Base-by-base conservation (phyloP, 53 echinoderm and acorn worm genomes). In the Antedon mediterranea region DNA sequence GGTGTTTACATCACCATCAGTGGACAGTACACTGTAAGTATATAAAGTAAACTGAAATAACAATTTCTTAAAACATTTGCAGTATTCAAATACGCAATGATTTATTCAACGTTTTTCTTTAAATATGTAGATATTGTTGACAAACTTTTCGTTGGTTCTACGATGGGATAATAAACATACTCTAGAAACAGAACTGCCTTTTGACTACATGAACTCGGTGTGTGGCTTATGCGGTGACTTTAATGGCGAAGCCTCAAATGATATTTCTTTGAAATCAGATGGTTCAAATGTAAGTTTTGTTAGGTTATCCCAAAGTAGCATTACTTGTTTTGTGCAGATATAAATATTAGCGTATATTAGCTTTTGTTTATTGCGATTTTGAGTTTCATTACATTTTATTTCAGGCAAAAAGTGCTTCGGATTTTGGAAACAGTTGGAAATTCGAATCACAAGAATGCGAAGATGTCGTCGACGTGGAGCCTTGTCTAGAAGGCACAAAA, bases 371-470 rank as follows among this genome's bases (percentile, higher is more conserved):
- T 32, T 74, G 14, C 0, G 29, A 57, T 57, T 15, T 30, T 78
- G 78, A 20, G n/a, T n/a, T n/a, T n/a, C n/a, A n/a, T n/a, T n/a
- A n/a, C n/a, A n/a, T n/a, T 13, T 23, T 57, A 9, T 32, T 72
- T 28, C 76, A 93, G 93, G 81, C 77, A 0, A 72, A 79, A 20
- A 78, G 75, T 27, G 71, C 80, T 15, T 70, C 80, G 29, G 83
- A 83, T 37, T 93, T 93, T 90, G 93, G 85, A 29, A 93, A 93
- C 84, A 90, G 93, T 71, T 93, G 93, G 93, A 77, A 77, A 15
- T 72, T 77, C 75, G 34, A 71, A 30, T 27, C 30, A 13, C 5
- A 41, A 7, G 41, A 41, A 13, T 41, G 41, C 13, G 41, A 30
- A 74, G 75, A 74, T 74, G 75, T 74, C 31, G 31, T 74, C 75